Evolutionary conservation across 1,140 invertebrate species (phyloP).

Genomic region (Hylaeus anthracinus): DNA sequence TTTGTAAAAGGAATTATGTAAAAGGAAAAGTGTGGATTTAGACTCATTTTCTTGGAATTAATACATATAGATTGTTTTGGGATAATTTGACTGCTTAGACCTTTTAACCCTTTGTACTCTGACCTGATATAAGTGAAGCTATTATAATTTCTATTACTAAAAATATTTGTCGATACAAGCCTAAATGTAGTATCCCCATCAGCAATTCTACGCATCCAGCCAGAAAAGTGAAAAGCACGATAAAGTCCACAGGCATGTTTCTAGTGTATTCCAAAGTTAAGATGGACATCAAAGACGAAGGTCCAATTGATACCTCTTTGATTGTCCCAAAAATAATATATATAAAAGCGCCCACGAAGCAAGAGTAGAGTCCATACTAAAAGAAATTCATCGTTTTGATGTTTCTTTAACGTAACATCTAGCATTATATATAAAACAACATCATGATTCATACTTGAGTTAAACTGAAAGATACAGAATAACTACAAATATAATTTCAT

Average conservation of each 20-base stretch:
- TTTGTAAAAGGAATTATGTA: too few species aligned
- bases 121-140: not conserved
- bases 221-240: conserved; percentile 89
- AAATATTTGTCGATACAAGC: conserved; percentile 76
- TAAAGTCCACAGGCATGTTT: conserved; percentile 87
- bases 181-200: conserved; percentile 90
- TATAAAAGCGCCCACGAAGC: conserved; percentile 89
- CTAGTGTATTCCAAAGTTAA: conserved; percentile 88
- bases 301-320: conserved; percentile 94
- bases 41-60: too few species aligned
- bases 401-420: not conserved
- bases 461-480: too few species aligned
- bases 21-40: too few species aligned
- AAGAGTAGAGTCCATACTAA: conserved; percentile 88
- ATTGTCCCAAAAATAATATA: conserved; percentile 95
- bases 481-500: too few species aligned
- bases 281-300: conserved; percentile 92
- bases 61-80: too few species aligned
- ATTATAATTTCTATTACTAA: not conserved
- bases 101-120: too few species aligned
- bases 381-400: conserved; percentile 39
- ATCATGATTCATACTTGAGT: not conserved
- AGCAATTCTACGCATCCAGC: conserved; percentile 88
- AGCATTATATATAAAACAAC: not conserved
- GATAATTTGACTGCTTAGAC: too few species aligned